Evolutionary conservation across 2,797 vertebrate species (phyloP), one percentile per base, ranked within the genome.

Genomic region (Pangasius mekongensis): DNA sequence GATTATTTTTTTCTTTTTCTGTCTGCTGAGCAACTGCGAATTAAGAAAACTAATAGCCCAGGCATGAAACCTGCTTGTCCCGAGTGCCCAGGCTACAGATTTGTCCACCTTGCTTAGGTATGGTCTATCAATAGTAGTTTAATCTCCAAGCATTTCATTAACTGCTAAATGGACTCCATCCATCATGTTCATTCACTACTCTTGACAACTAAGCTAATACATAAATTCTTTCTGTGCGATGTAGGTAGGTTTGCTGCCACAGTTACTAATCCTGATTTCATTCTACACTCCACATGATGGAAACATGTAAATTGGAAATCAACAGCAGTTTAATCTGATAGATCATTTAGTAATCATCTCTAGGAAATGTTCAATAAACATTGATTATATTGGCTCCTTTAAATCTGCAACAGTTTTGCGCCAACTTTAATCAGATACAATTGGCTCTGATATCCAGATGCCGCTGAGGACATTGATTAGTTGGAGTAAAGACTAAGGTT

Each of bases 131-230:
- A 43, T 64, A 47, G 39, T 5, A 64, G 80, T 39, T 60, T 62
- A 39, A 39, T n/a, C 36, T n/a, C 13, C 24, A n/a, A 27, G 81
- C n/a, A 49, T 20, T 67, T 20, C 64, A 87, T 87, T 71, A 82
- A 13, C 66, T 64, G 80, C 77, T 47, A 20, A 83, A 87, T 47
- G 16, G 64, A 71, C 77, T 87, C n/a, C 78, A 73, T 87, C 86
- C 66, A 73, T 83, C 86, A 74, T 47, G 66, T 60, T 62, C 80
- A 49, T n/a, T 18, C 22, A 36, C 73, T 80, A 18, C 47, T 76
- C 52, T 47, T 76, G 52, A 60, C 58, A 77, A 62, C 39, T 66
- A 14, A 64, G 81, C 60, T 64, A 66, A 83, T 66, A 83, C 49
- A 66, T 33, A 11, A 30, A 66, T 27, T 60, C 39, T 8, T 83